A percentile compares a stretch with the other conserved stretches of the same genome.
These are phyloP conservation scores for Psophia crepitans DNA, from an alignment of 2,113 vertebrate species.

Conservation along the genomic window DNA sequence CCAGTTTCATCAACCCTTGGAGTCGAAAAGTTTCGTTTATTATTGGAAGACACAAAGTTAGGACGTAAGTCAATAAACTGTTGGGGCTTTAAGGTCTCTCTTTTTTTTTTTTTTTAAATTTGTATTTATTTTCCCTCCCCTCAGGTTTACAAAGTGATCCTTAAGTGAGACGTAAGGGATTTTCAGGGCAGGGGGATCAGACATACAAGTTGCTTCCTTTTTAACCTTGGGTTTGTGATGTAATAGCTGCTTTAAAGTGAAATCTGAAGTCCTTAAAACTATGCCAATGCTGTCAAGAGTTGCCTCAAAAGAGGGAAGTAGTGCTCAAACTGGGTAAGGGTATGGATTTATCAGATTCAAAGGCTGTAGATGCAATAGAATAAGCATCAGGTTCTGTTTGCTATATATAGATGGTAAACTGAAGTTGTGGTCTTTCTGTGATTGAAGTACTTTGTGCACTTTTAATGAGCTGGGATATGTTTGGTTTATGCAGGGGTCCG, in stretches of 20 bases:
- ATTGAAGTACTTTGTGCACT: background rate
- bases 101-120: background rate
- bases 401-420: background rate
- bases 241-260: background rate
- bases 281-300: background rate
- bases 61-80: constrained; percentile 82
- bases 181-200: background rate
- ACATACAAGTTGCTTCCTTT: background rate
- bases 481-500: constrained; percentile 80
- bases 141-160: background rate
- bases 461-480: background rate
- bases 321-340: background rate
- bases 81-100: background rate
- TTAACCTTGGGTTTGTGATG: background rate
- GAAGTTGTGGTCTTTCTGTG: background rate
- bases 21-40: constrained; percentile 94
- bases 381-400: background rate
- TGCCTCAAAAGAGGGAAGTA: background rate
- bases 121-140: background rate
- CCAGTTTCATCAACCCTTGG: constrained; percentile 96
- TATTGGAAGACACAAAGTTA: constrained; percentile 94
- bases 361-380: background rate
- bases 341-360: background rate
- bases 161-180: background rate
- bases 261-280: background rate